Conservation (phyloP, 2,113 vertebrate species). For the Hippolais icterina region DNA sequence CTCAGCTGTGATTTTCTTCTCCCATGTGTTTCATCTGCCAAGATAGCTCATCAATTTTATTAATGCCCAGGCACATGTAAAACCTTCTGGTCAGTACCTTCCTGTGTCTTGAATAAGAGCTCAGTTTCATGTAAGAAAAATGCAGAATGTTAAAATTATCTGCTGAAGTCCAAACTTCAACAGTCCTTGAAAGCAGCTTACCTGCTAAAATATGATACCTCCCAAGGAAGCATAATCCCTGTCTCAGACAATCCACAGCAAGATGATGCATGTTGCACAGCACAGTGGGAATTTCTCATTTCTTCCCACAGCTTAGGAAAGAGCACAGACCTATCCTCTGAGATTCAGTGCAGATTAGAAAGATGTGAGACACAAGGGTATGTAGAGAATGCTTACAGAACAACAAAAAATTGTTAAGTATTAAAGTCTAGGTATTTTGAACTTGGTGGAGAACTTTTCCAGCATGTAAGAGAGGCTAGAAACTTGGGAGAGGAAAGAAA, state of each 20-base stretch:
- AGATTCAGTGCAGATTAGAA: not conserved
- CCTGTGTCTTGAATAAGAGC: not conserved
- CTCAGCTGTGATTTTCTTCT: not conserved
- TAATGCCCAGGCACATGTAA: not conserved
- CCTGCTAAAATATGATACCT: not conserved
- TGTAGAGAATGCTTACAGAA: not conserved
- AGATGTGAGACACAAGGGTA: not conserved
- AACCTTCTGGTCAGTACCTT: not conserved
- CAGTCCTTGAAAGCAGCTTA: slow-evolving; percentile 13
- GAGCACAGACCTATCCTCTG: not conserved
- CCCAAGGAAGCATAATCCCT: not conserved
- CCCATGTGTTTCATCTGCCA: not conserved
- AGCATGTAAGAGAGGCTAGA: not conserved
- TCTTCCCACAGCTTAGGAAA: not conserved
- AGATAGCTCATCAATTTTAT: not conserved
- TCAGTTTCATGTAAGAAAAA: not conserved
- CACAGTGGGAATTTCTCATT: not conserved
- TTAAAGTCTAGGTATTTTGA: not conserved
- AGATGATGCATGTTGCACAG: not conserved
- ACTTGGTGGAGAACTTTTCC: not conserved
- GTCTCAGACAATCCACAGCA: not conserved
- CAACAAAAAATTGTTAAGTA: not conserved
- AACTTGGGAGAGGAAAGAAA: not conserved
- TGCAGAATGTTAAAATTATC: not conserved
- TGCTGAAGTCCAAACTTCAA: not conserved